Base-by-base conservation (phyloP, 2,888 invertebrate species). In the Drosophila pseudotakahashii region DNA sequence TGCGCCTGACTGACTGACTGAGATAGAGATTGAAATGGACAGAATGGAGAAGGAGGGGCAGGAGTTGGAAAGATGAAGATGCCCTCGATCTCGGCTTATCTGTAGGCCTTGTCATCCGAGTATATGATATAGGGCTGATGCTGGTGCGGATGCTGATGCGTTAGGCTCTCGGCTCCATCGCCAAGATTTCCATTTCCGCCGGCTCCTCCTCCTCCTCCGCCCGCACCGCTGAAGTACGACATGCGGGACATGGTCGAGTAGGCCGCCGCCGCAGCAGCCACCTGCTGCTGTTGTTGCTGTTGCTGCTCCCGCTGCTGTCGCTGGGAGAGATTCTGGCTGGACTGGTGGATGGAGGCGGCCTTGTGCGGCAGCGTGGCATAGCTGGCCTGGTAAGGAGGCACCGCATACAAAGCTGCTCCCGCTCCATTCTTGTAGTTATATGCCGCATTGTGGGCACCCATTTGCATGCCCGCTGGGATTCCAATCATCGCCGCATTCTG, bases 311-410 rank as follows among this genome's bases (percentile, higher is more conserved):
- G 88, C 34, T 81, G 91, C 91, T 94, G 85, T 1, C 90, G 87
- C 57, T 91, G 90, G 30, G 90, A 81, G 26, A 92, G 79, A 79
- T 89, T 92, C 64, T 91, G 91, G 51, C 88, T 89, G 6, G 92
- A 92, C 54, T 92, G 91, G 50, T 92, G 91, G 45, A 91, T 81
- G 42, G 91, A 90, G 9, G 90, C 82, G 68, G 94, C 91, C 90
- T 95, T 95, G 53, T 84, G 89, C 94, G 95, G 41, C 95, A 95
- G 80, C 94, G 92, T 36, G 95, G 96, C 53, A 95, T 95, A 94
- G 93, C 77, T 77, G 74, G 95, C 34, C 94, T 95, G 90, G 94
- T 92, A 44, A 93, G 95, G 93, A 0, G 95, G 94, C 16, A 95
- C 93, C 0, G 94, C 94, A 72, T 94, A 94, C 4, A 94, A 82